A percentile compares a stretch with the other conserved stretches of the same genome.
These are phyloP conservation scores for Arion vulgaris DNA, from an alignment of 1,140 invertebrate genomes.

Conservation along the genomic window DNA sequence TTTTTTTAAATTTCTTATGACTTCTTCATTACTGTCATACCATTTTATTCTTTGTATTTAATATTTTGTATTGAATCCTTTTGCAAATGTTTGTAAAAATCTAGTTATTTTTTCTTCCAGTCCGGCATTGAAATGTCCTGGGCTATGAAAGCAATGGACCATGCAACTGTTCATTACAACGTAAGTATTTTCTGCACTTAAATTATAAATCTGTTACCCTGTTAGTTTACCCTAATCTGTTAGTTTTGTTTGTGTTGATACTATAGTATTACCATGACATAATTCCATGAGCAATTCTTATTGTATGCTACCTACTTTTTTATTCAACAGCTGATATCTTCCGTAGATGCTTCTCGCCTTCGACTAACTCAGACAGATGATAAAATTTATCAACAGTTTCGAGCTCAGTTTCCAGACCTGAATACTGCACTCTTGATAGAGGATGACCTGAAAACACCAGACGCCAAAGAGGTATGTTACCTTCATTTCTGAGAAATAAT, in stretches of 20 bases:
- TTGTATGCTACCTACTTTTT: neutral
- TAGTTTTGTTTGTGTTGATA: no score
- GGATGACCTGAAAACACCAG: constrained; percentile 31
- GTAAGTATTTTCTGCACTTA: constrained; percentile 16
- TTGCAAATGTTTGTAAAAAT: no score
- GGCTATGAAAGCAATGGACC: constrained; percentile 32
- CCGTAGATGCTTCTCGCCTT: constrained; percentile 23
- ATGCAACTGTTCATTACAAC: constrained; percentile 35
- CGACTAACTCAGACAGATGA: constrained; percentile 27
- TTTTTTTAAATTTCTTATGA: no score
- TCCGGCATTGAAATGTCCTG: constrained; percentile 19
- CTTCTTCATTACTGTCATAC: no score
- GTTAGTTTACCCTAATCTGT: no score
- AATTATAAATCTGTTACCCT: no score
- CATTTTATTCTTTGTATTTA: no score
- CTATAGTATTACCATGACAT: no score
- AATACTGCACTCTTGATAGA: constrained; percentile 19
- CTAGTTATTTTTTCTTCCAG: constrained; percentile 1
- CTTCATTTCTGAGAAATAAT: no score
- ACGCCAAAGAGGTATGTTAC: constrained; percentile 18
- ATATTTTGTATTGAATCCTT: no score
- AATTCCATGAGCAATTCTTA: no score
- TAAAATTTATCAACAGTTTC: constrained; percentile 32
- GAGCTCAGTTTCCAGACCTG: constrained; percentile 29
- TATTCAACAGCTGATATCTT: constrained; percentile 32